A percentile compares a stretch with the other conserved stretches of the same genome.
Evolutionary conservation across 2,797 vertebrate species (phyloP).

Genomic region (Fundulus diaphanus): DNA sequence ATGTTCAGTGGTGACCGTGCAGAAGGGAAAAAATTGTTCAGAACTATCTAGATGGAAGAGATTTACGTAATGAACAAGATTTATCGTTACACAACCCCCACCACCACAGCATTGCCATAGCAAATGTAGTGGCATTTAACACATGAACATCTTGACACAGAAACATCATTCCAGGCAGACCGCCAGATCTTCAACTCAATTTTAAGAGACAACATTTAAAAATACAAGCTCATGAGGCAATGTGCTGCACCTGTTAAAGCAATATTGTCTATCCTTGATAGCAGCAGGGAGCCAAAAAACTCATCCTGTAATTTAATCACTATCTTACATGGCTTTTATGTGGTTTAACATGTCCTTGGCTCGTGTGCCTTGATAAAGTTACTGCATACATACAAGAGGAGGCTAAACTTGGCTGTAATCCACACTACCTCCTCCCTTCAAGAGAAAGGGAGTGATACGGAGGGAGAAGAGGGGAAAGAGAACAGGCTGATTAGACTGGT

Average conservation of each 20-base stretch:
- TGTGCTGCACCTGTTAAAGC: slow-evolving; percentile 73
- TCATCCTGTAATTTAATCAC: slow-evolving; percentile 71
- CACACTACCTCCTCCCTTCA: slow-evolving; percentile 58
- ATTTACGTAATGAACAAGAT: not conserved
- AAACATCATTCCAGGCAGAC: slow-evolving; percentile 36
- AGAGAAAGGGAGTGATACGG: slow-evolving; percentile 42
- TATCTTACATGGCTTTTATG: slow-evolving; percentile 61
- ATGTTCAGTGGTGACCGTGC: not conserved
- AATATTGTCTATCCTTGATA: slow-evolving; percentile 50
- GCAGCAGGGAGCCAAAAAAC: slow-evolving; percentile 59
- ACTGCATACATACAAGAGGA: slow-evolving; percentile 67
- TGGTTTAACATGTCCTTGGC: slow-evolving; percentile 67
- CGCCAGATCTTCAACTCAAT: slow-evolving; percentile 57
- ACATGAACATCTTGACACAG: slow-evolving; percentile 10
- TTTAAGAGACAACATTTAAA: slow-evolving; percentile 66
- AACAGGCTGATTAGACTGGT: slow-evolving; percentile 74
- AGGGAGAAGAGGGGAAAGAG: slow-evolving; percentile 45
- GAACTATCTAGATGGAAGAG: not conserved
- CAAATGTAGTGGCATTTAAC: slow-evolving; percentile 14
- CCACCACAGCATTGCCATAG: slow-evolving; percentile 6
- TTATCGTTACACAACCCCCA: slow-evolving; percentile 28
- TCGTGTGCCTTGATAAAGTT: slow-evolving; percentile 72
- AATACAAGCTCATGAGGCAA: slow-evolving; percentile 46
- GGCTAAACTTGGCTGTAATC: slow-evolving; percentile 71
- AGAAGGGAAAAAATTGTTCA: not conserved